Percentiles rank a stretch among this genome's conserved stretches.
Conservation (phyloP, 2,888 invertebrate species). For the Drosophila austrosaltans region DNA sequence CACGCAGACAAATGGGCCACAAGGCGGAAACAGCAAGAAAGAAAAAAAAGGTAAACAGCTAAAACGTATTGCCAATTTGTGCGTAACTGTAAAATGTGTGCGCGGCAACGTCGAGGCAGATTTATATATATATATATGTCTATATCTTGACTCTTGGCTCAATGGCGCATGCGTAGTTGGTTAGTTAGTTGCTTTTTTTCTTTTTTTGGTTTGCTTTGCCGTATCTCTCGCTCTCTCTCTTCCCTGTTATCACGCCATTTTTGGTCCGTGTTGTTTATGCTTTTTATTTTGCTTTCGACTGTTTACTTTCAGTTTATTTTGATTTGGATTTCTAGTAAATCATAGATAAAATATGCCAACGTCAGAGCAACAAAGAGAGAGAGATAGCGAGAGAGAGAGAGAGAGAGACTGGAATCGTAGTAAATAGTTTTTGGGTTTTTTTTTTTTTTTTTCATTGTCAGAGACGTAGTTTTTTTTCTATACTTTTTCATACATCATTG, state of each 20-base stretch:
- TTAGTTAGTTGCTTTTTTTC: neutral
- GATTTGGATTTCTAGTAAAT: slow-evolving; percentile 40
- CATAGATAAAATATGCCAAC: slow-evolving; percentile 53
- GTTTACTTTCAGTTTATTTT: slow-evolving; percentile 50
- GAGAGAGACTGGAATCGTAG: slow-evolving; percentile 27
- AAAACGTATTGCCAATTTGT: slow-evolving; percentile 46
- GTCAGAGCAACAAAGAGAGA: slow-evolving; percentile 23
- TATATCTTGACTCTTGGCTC: slow-evolving; percentile 32
- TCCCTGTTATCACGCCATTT: slow-evolving; percentile 37
- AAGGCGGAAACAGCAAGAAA: slow-evolving; percentile 54
- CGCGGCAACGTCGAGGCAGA: slow-evolving; percentile 28
- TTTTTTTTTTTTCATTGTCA: slow-evolving; percentile 45
- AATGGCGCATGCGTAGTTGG: slow-evolving; percentile 58
- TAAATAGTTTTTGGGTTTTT: slow-evolving; percentile 37
- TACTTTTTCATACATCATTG: slow-evolving; percentile 19
- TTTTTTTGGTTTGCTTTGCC: slow-evolving; percentile 11
- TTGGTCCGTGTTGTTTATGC: slow-evolving; percentile 23
- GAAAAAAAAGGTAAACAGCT: slow-evolving; percentile 28
- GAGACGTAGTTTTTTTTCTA: slow-evolving; percentile 43
- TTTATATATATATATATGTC: slow-evolving; percentile 1
- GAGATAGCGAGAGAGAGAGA: slow-evolving; percentile 15
- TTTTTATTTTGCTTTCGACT: slow-evolving; percentile 21
- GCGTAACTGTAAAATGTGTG: slow-evolving; percentile 79
- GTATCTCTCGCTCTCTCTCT: slow-evolving; percentile 28
- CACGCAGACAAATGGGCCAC: slow-evolving; percentile 60